Evolutionary conservation across 2,113 vertebrate genomes (phyloP), one percentile per base, ranked within the genome.

Genomic region (Paramisgurnus dabryanus): DNA sequence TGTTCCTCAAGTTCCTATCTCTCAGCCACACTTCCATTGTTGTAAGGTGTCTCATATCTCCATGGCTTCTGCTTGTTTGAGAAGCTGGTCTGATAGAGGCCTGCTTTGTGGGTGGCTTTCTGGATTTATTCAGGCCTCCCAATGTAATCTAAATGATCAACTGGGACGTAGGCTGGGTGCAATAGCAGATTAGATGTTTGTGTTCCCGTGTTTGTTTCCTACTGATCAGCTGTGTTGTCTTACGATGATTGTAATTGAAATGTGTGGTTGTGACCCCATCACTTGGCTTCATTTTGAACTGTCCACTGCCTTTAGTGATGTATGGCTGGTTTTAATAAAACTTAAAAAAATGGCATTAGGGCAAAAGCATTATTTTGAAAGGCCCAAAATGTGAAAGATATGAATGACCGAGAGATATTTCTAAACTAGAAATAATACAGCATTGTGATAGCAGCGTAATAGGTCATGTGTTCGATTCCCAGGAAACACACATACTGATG

Each of bases 11-110:
- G 66, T 73, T 67, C 65, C 71, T 85, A 82, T 82, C 80, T 76
- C 49, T 79, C 80, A 60, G 83, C 70, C 83, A 85, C 83, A 85
- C 83, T 85, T 85, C 80, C 76, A 85, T 82, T 85, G 83, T 85
- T 82, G 76, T 15, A 60, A 76, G 80, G 70, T 53, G 4, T 67
- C 80, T 85, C 68, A 85, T 85, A 85, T 85, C 83, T 85, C 80
- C 80, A 85, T 82, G 83, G 83, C 80, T 85, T 85, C 83, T 79
- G 83, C 74, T 82, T 85, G 80, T 85, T 85, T 85, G 83, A 79
- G 63, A 71, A 85, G 83, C 80, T 85, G 83, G 49, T 11, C 76
- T 85, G 80, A 85, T 85, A 82, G 76, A 85, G 66, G 76, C 63
- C 66, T 11, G 53, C 83, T 82, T 82, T 85, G 83, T 85, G 83